phyloP scores from a whole-genome alignment of 2,797 vertebrate genomes.

The Tiaroga cobitis region DNA sequence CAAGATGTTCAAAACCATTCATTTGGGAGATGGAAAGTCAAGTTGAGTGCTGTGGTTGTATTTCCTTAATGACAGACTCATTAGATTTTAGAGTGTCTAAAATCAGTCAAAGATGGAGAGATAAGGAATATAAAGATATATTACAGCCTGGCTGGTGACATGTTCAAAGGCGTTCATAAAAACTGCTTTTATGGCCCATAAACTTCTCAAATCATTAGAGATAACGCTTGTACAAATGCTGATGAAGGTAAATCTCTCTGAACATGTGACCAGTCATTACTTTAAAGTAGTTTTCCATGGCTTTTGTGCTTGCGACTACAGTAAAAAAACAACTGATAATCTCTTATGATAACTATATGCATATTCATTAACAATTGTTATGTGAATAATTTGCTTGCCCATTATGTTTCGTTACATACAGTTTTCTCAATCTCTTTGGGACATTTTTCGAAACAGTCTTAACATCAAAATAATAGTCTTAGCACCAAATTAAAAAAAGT shows the following conservation, averaged over 20 bases:
- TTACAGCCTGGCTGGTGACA: background rate
- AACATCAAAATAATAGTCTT: too few relatives aligned
- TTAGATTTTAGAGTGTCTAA: background rate
- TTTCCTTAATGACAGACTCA: background rate
- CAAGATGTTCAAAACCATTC: background rate
- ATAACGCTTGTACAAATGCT: background rate
- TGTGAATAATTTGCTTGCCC: background rate
- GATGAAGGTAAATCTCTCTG: slow-evolving; percentile 3
- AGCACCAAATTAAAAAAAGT: too few relatives aligned
- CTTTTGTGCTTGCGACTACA: background rate
- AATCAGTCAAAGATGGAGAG: background rate
- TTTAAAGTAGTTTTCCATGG: background rate
- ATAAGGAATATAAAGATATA: slow-evolving; percentile 5
- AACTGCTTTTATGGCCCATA: slow-evolving; percentile 6
- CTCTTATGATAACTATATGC: background rate
- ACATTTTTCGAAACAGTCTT: too few relatives aligned
- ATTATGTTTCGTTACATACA: background rate
- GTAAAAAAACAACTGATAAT: background rate
- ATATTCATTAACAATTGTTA: background rate
- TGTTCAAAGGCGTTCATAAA: slow-evolving; percentile 12
- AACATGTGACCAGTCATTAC: background rate
- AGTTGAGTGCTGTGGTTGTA: background rate
- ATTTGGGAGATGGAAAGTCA: background rate
- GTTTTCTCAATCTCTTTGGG: too few relatives aligned
- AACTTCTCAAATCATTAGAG: slow-evolving; percentile 6